Evolutionary conservation across 2,888 invertebrate species (phyloP).

Genomic region (Mythimna albipuncta): DNA sequence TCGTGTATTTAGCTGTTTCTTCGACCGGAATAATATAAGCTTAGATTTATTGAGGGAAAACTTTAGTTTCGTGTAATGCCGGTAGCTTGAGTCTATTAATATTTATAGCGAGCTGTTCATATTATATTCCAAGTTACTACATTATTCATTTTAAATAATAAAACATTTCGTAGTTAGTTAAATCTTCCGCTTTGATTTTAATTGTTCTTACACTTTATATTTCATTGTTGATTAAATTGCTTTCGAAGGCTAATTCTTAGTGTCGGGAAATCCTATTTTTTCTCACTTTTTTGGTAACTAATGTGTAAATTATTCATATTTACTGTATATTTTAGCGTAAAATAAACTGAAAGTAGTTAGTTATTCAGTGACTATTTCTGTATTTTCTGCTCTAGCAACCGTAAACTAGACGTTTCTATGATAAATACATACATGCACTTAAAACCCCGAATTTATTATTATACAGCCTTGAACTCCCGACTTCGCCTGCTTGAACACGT

Average conservation of each 20-base stretch:
- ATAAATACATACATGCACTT: constrained; percentile 1
- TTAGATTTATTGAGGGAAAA: constrained; percentile 62
- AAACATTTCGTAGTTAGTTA: constrained; percentile 30
- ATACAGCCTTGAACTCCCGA: constrained; percentile 39
- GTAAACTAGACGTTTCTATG: not conserved
- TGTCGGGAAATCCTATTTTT: constrained; percentile 6
- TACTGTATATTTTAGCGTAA: not conserved
- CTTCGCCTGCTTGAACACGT: constrained; percentile 35
- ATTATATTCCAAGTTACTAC: constrained; percentile 16
- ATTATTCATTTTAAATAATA: constrained; percentile 24
- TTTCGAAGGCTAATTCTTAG: constrained; percentile 24
- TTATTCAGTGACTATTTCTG: not conserved
- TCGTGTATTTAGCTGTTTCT: constrained; percentile 63
- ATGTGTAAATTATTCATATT: constrained; percentile 16
- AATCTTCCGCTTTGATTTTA: constrained; percentile 38
- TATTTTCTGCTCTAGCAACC: not conserved
- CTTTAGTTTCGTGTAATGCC: constrained; percentile 54
- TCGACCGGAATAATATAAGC: constrained; percentile 56
- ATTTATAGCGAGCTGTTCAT: constrained; percentile 28
- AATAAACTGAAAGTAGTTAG: not conserved
- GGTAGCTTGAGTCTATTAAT: constrained; percentile 48
- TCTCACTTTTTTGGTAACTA: not conserved
- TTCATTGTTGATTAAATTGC: constrained; percentile 26
- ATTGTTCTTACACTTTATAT: constrained; percentile 46
- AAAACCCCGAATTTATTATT: not conserved